Evolutionary conservation across 1,140 invertebrate genomes (phyloP).

Genomic region (Cecropterus lyciades): DNA sequence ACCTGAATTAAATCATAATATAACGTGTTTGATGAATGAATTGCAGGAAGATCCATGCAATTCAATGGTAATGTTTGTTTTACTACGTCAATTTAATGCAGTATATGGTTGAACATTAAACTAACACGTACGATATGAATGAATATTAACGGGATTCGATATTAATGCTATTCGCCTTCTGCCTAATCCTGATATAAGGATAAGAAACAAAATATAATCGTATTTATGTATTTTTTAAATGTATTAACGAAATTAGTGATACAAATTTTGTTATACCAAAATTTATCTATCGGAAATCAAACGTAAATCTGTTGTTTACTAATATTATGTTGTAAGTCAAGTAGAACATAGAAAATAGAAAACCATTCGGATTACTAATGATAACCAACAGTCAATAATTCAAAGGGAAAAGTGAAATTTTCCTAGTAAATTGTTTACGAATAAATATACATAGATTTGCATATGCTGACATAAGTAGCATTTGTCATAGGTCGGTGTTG

Average conservation of each 20-base stretch:
- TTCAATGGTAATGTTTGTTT: not conserved
- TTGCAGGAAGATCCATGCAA: not conserved
- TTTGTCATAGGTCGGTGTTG: not conserved
- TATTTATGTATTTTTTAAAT: no score
- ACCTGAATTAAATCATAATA: no score
- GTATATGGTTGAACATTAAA: not conserved
- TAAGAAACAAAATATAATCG: no score
- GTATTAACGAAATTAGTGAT: no score
- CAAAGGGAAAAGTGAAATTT: constrained; percentile 1
- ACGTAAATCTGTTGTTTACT: no score
- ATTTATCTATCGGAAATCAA: no score
- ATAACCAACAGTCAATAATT: not conserved
- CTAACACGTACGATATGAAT: not conserved
- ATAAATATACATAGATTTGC: not conserved
- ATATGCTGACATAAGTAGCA: not conserved
- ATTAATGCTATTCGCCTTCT: no score
- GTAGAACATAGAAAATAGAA: not conserved
- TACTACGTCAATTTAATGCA: not conserved
- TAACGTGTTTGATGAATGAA: not conserved
- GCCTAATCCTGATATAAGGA: no score
- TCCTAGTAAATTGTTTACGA: not conserved
- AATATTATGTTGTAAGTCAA: no score
- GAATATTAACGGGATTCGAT: no score
- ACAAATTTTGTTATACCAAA: no score
- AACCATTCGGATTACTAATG: not conserved